These are phyloP conservation scores for Siderastrea radians DNA, from an alignment of 92 coral and sea anemone species.

Conservation along the genomic window DNA sequence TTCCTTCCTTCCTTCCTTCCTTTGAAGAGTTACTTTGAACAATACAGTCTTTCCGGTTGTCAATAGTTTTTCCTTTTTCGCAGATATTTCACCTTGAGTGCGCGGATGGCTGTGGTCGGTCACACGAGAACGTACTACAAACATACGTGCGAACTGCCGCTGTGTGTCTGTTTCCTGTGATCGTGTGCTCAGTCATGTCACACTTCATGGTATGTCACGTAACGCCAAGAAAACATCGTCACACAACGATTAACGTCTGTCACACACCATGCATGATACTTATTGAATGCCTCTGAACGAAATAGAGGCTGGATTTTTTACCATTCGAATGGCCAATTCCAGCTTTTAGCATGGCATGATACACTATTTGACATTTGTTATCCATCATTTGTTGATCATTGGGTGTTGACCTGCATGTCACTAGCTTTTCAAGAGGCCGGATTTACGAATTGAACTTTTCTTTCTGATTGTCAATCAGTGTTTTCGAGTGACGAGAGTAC, in stretches of 20 bases:
- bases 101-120: constrained; percentile 63
- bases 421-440: too few relatives aligned
- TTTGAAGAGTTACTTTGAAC: neutral
- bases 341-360: too few relatives aligned
- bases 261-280: too few relatives aligned
- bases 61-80: neutral
- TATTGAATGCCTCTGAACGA: too few relatives aligned
- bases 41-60: neutral
- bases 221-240: neutral
- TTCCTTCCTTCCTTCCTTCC: neutral
- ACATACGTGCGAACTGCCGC: constrained; percentile 60
- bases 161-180: constrained; percentile 51
- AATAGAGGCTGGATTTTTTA: too few relatives aligned
- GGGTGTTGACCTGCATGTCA: too few relatives aligned
- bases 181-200: constrained; percentile 57
- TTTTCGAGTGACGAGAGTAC: too few relatives aligned
- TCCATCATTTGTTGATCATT: too few relatives aligned
- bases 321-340: too few relatives aligned
- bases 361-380: too few relatives aligned
- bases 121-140: constrained; percentile 69
- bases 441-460: too few relatives aligned
- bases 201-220: constrained; percentile 63
- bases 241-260: neutral
- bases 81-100: constrained; percentile 68
- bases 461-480: too few relatives aligned